Evolutionary conservation across 2,888 invertebrate genomes (phyloP).

Genomic region (Holacanthella duospinosa): DNA sequence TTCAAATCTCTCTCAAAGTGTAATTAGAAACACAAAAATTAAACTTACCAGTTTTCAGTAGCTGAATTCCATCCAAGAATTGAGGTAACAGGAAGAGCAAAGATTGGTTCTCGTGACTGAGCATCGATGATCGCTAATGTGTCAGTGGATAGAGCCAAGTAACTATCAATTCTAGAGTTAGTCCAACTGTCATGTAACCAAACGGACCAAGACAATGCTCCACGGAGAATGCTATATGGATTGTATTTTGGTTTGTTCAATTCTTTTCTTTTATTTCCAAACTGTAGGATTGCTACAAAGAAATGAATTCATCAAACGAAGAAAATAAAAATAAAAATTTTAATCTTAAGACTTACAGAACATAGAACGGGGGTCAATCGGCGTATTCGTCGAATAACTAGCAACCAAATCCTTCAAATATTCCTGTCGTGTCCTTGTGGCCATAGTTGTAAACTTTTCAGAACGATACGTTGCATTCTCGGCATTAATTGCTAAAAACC

Average conservation of each 20-base stretch:
- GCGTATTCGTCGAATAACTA: slow-evolving; percentile 68
- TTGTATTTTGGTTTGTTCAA: slow-evolving; percentile 60
- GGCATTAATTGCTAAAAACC: slow-evolving; percentile 70
- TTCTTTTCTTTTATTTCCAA: slow-evolving; percentile 66
- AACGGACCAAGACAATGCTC: slow-evolving; percentile 75
- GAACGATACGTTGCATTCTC: slow-evolving; percentile 93
- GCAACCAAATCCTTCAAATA: slow-evolving; percentile 85
- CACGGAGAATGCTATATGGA: slow-evolving; percentile 60
- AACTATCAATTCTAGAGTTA: slow-evolving; percentile 60
- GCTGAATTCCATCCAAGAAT: slow-evolving; percentile 62
- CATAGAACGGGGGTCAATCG: slow-evolving; percentile 73
- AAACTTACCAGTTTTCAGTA: slow-evolving; percentile 46
- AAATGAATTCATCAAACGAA: not conserved
- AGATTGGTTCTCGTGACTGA: slow-evolving; percentile 65
- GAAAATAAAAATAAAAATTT: too few species aligned
- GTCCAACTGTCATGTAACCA: slow-evolving; percentile 56
- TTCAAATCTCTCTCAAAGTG: too few species aligned
- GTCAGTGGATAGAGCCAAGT: slow-evolving; percentile 78
- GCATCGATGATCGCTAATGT: slow-evolving; percentile 79
- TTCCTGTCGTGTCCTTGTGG: slow-evolving; percentile 86
- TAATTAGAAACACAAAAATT: not conserved
- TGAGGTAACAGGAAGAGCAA: slow-evolving; percentile 71
- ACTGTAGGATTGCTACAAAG: slow-evolving; percentile 59
- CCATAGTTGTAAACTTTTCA: slow-evolving; percentile 94
- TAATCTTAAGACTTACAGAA: slow-evolving; percentile 58